Conservation (phyloP, 2,797 vertebrate genomes). For the Smutsia gigantea region DNA sequence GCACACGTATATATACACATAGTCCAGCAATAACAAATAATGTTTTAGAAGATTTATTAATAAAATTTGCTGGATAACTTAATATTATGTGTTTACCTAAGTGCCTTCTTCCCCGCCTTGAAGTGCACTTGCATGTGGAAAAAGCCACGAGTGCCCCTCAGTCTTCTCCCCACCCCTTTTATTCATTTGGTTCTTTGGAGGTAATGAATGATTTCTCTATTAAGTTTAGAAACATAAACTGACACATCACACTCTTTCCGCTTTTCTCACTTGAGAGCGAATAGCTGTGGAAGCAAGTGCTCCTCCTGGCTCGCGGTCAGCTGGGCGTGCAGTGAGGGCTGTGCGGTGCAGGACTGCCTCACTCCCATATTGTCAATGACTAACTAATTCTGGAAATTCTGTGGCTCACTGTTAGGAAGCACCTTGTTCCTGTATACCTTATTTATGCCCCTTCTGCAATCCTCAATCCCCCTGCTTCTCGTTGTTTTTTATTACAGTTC, state of each 20-base stretch:
- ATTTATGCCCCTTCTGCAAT: neutral
- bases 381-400: neutral
- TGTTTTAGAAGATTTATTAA: neutral
- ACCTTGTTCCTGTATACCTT: neutral
- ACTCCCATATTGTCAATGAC: neutral
- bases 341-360: too few relatives aligned
- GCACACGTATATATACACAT: neutral
- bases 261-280: neutral
- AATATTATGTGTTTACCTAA: neutral
- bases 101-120: fast-evolving
- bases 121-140: neutral
- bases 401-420: neutral
- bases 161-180: neutral
- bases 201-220: neutral
- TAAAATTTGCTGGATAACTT: neutral
- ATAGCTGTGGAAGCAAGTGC: neutral
- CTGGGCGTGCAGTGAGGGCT: neutral
- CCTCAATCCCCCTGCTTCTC: neutral
- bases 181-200: neutral
- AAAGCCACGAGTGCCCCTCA: neutral
- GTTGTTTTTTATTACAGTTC: neutral
- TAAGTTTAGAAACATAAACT: neutral
- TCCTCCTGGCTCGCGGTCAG: too few relatives aligned
- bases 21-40: neutral
- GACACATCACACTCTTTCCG: neutral